Evolutionary conservation across 2,888 invertebrate species (phyloP), one percentile per base, ranked within the genome.

Genomic region (Hirtodrosophila alboralis): DNA sequence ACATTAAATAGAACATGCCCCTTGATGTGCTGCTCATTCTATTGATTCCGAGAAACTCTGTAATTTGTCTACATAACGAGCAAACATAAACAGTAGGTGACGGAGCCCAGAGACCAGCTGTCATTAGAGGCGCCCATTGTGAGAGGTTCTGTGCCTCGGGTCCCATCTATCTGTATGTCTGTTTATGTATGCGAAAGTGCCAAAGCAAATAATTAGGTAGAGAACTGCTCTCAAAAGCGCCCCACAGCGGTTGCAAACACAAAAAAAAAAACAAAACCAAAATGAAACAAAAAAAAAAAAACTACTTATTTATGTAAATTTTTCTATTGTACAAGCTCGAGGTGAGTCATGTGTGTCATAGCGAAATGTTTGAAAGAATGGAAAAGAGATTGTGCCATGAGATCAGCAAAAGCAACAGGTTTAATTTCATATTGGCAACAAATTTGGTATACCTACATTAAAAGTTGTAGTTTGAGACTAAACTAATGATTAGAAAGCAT

Each of bases 201-300:
- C 23, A 8, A 2, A 6, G 75, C 75, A 84, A 77, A 81, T 84
- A 78, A 78, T 78, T 84, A 84, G 84, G 54, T 58, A 72, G 63
- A 43, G 44, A 49, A 65, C 45, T 34, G 54, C 61, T 68, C 61
- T n/a, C 37, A 27, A 34, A 64, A 53, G 44, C 43, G 27, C 7
- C 57, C 51, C 51, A 18, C 31, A 38, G 72, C 40, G 53, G 34
- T 56, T 23, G 28, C 38, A 38, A 54, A n/a, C n/a, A n/a, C 38
- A 49, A 48, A 51, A 14, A 14, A 47, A 28, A 23, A 27, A 13
- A 16, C 14, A 14, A 43, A 43, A 12, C n/a, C 30, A 14, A 40
- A 28, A 28, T 34, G n/a, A 8, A 26, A 16, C 27, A 37, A 27
- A 13, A 9, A 30, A 28, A 49, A 53, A 51, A n/a, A n/a, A n/a